Conservation (phyloP, 2,888 invertebrate species). For the Didymodactylos carnosus region DNA sequence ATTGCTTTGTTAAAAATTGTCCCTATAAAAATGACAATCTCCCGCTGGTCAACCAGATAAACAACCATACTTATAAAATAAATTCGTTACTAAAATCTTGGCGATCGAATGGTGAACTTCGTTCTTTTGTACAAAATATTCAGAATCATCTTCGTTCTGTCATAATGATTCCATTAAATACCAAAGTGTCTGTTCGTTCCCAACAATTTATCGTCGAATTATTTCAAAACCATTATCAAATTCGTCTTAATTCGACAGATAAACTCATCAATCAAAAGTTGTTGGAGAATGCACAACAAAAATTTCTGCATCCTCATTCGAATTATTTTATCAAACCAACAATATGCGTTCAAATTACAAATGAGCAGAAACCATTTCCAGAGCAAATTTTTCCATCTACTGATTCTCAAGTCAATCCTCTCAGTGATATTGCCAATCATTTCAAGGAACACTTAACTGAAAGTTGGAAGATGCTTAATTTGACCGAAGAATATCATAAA, state of each 20-base stretch:
- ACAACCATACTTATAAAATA: not conserved
- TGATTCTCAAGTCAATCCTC: not conserved
- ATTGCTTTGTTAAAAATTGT: not conserved
- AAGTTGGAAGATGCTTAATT: not conserved
- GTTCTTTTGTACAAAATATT: not conserved
- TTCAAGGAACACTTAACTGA: not conserved
- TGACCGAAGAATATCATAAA: not conserved
- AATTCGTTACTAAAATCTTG: not conserved
- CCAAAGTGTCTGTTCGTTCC: not conserved
- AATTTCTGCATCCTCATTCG: not conserved
- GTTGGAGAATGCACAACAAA: not conserved
- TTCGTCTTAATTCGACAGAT: not conserved
- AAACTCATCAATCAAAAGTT: not conserved
- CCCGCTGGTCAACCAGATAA: not conserved
- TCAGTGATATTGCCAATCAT: not conserved
- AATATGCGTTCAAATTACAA: not conserved
- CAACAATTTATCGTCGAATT: not conserved
- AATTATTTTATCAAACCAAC: not conserved
- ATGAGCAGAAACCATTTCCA: not conserved
- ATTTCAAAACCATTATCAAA: not conserved
- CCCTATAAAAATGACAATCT: not conserved
- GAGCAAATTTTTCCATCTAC: not conserved
- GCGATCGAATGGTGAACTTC: not conserved
- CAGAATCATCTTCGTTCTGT: not conserved
- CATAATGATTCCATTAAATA: not conserved